Evolutionary conservation across 2,888 invertebrate genomes (phyloP), one percentile per base, ranked within the genome.

Genomic region (Pollenia amentaria): DNA sequence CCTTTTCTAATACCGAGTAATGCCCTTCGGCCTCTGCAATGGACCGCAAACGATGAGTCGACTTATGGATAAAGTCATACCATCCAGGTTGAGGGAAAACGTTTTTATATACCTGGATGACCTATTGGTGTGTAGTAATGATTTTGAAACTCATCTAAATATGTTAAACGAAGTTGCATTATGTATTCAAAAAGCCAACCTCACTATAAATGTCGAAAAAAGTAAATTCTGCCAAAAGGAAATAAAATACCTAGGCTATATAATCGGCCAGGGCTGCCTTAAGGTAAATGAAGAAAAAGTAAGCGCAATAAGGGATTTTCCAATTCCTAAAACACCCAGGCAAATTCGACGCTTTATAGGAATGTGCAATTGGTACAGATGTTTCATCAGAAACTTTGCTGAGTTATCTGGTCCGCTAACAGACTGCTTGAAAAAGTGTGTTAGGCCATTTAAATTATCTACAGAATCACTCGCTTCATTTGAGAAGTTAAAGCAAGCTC

Each of bases 321-420:
- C 83, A 4, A 16, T 53, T n/a, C 81, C 87, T 7, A 80, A 53
- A 40, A 73, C 80, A 1, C n/a, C 76, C 6, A 53, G 57, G 11
- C 79, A 87, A 38, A 21, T 80, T 7, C 48, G 80, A 21, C 51
- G 72, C n/a, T 84, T 83, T 55, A 38, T 87, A 4, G 83, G 79
- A 7, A 79, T 84, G 79, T 75, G 75, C 1, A 75, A 75, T 11
- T 85, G 81, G 82, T 82, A 82, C 53, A 21, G 76, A 4, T 21
- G 69, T 7, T 83, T 83, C 53, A 64, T 83, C 9, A 42, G 40
- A 8, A 83, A 76, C 51, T 83, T 78, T 53, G 42, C 65, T 29
- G 65, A 70, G 16, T 42, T 82, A 14, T 11, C 82, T n/a, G 82
- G 73, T n/a, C 78, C 77, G 10, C 44, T 42, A 46, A 70, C 73